Evolutionary conservation across 2,797 vertebrate genomes (phyloP).

Genomic region (Schizopygopsis malacanthus): DNA sequence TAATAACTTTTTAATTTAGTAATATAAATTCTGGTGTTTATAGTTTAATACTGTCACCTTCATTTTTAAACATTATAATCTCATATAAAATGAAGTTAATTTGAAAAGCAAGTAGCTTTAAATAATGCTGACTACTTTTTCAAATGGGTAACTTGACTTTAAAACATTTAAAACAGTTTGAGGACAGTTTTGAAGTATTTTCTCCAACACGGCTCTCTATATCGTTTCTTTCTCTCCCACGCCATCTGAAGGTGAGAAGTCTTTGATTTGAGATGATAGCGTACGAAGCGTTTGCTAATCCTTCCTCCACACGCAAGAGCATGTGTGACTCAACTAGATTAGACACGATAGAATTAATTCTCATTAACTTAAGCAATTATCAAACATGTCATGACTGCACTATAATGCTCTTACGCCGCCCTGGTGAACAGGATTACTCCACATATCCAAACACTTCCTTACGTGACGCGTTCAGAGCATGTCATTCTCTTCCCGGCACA

Average conservation of each 20-base stretch:
- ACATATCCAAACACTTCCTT: conserved; percentile 14
- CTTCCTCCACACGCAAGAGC: conserved; percentile 1
- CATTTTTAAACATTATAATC: background rate
- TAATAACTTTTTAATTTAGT: background rate
- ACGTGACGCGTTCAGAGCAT: conserved; percentile 18
- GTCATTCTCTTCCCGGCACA: conserved; percentile 66
- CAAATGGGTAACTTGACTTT: background rate
- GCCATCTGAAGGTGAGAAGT: conserved; percentile 24
- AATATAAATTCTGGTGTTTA: background rate
- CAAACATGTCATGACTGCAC: conserved; percentile 40
- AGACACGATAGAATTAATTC: conserved; percentile 29
- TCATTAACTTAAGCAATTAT: conserved; percentile 45
- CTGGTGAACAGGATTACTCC: conserved; percentile 10
- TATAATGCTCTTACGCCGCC: conserved; percentile 21
- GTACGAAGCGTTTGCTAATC: conserved; percentile 9
- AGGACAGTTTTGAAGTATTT: background rate
- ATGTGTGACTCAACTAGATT: conserved; percentile 28
- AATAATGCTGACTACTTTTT: background rate
- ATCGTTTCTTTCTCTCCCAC: background rate
- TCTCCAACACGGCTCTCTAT: background rate
- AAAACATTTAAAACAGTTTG: background rate
- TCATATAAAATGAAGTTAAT: background rate
- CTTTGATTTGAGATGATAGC: conserved; percentile 24
- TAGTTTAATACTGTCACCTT: background rate
- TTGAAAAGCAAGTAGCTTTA: background rate